Evolutionary conservation across 2,113 vertebrate species (phyloP).

Genomic region (Barbus barbus): DNA sequence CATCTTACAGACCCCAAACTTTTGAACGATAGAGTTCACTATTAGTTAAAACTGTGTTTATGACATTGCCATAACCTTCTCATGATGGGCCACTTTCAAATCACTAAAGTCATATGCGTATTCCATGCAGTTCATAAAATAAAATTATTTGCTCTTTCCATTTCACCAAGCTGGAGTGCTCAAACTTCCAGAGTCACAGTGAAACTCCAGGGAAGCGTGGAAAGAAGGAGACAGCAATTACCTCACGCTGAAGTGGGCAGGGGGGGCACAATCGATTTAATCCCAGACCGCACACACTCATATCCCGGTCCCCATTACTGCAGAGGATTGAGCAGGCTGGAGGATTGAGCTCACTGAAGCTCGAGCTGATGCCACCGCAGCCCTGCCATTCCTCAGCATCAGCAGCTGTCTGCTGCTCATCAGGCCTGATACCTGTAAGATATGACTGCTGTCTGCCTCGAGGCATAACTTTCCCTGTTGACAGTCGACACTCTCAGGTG

Average conservation of each 20-base stretch:
- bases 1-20: too few relatives aligned
- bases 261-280: conserved; percentile 41
- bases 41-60: too few relatives aligned
- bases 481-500: not conserved
- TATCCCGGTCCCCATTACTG: conserved; percentile 26
- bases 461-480: conserved; percentile 1
- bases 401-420: too few relatives aligned
- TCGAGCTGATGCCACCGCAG: not conserved
- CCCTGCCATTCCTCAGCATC: not conserved
- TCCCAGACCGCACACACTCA: conserved; percentile 17
- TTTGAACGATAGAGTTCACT: too few relatives aligned
- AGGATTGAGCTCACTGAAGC: conserved; percentile 21
- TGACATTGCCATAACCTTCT: too few relatives aligned
- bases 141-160: not conserved
- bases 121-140: not conserved
- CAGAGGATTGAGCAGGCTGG: not conserved
- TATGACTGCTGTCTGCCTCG: conserved; percentile 16
- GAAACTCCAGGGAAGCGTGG: not conserved
- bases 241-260: conserved; percentile 42
- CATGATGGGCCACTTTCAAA: too few relatives aligned
- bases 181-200: conserved; percentile 8
- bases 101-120: not conserved
- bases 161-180: too few relatives aligned
- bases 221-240: conserved; percentile 36
- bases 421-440: conserved; percentile 22